Base-by-base conservation (phyloP, 2,888 invertebrate genomes). In the Drosophila infuscata region DNA sequence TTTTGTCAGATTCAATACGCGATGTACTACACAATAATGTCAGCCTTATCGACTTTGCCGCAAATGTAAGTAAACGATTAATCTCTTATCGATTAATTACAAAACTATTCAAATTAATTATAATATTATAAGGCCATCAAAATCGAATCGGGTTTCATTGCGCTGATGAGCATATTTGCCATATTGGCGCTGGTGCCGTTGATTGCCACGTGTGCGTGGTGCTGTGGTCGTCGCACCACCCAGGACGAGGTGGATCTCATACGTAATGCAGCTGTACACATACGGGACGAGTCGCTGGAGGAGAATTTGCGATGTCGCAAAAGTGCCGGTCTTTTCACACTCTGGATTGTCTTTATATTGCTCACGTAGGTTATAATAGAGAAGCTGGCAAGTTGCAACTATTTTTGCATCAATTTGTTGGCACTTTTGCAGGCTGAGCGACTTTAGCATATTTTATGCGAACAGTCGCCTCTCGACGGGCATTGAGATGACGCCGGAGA, bases 71-170 rank as follows among this genome's bases (percentile, higher is more conserved):
- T 88, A 17, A 11, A n/a, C 1, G 4, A 0, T 15, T 11, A 4
- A 12, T 35, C 3, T 17, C 17, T 46, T 15, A 0, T 43, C 7
- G 20, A 20, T 43, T 20, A 1, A 12, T 20, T 43, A 1, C 2
- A 20, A 43, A 20, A 20, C 6, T 46, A 20, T 46, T 3, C 25
- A 25, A 12, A 20, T 46, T 1, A 0, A 1, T 46, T 25, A 15
- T 25, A 0, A 8, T n/a, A 52, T 15, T 20, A 12, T 25, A 3
- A 96, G 96, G 95, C 96, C 57, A 94, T 96, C 86, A 95, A 95
- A 93, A 94, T 96, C 89, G 96, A 96, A 91, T 95, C 95, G 17
- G 95, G 95, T 48, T 96, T 96, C 91, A 94, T 96, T 70, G 94
- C 94, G 20, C 94, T 95, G 82, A 94, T 96, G 89, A 94, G 95